A percentile compares a stretch with the other conserved stretches of the same genome.
These are phyloP conservation scores for Arremon brunneinucha DNA, from an alignment of 2,797 vertebrate species.

Conservation along the genomic window DNA sequence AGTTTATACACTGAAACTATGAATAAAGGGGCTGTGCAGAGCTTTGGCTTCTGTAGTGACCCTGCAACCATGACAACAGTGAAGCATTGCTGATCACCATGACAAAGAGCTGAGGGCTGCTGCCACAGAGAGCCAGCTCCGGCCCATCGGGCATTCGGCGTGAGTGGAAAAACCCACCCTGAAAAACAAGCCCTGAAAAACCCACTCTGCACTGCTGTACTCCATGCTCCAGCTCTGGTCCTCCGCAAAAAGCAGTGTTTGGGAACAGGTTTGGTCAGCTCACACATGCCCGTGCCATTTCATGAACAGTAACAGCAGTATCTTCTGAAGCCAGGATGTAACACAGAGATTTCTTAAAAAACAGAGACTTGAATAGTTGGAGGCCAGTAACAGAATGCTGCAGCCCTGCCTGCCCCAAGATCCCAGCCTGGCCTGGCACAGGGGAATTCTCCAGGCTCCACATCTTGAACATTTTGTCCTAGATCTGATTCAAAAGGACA, in stretches of 20 bases:
- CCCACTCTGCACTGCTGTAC: background rate
- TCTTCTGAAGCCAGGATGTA: background rate
- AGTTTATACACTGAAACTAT: conserved; percentile 42
- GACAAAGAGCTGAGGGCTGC: conserved; percentile 47
- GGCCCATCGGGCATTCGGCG: background rate
- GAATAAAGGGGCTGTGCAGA: conserved; percentile 59
- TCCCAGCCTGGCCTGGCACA: background rate
- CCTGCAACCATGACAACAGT: conserved; percentile 67
- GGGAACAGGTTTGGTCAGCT: background rate
- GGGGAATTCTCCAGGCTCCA: background rate
- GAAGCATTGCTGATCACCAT: conserved; percentile 65
- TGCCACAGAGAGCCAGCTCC: background rate
- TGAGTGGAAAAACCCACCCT: background rate
- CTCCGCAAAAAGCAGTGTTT: background rate
- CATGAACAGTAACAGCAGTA: background rate
- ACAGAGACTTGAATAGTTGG: background rate
- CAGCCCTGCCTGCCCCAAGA: fast-evolving
- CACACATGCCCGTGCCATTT: fast-evolving
- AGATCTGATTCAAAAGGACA: background rate
- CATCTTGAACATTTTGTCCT: background rate
- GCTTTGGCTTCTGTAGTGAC: conserved; percentile 54
- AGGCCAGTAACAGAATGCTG: background rate
- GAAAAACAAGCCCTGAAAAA: background rate
- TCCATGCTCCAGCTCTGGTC: background rate
- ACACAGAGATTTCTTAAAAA: background rate